Evolutionary conservation across 2,888 invertebrate genomes (phyloP).

Genomic region (Panopea generosa): DNA sequence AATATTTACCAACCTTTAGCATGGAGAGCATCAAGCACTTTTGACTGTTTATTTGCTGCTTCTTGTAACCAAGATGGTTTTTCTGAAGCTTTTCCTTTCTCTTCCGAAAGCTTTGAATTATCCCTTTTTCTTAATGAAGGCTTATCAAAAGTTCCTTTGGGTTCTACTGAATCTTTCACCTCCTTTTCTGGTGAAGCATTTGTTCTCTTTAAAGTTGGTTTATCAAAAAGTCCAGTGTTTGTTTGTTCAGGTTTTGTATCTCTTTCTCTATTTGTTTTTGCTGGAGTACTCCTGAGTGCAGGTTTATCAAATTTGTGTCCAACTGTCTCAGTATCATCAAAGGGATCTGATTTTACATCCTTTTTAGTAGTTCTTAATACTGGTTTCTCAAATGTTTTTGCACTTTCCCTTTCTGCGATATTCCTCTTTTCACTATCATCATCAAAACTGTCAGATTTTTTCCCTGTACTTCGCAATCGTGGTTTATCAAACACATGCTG

Average conservation of each 20-base stretch:
- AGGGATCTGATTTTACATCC: conserved; percentile 21
- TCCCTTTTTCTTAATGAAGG: conserved; percentile 57
- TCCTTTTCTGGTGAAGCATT: conserved; percentile 57
- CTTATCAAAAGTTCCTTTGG: conserved; percentile 65
- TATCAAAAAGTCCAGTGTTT: conserved; percentile 45
- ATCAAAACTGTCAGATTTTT: conserved; percentile 4
- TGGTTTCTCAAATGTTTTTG: conserved; percentile 58
- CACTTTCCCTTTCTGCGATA: conserved; percentile 24
- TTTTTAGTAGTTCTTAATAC: conserved; percentile 40
- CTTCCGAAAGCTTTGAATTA: conserved; percentile 12
- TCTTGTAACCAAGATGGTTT: conserved; percentile 59
- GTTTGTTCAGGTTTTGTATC: conserved; percentile 1
- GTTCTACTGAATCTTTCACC: conserved; percentile 29
- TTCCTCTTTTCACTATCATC: not conserved
- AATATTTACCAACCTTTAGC: conserved; percentile 69
- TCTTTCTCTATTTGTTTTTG: not conserved
- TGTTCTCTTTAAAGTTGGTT: conserved; percentile 50
- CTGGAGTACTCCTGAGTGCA: conserved; percentile 26
- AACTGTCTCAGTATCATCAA: conserved; percentile 6
- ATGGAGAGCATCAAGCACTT: conserved; percentile 56
- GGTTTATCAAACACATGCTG: conserved; percentile 60
- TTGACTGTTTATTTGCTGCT: conserved; percentile 62
- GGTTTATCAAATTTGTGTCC: conserved; percentile 57
- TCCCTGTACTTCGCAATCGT: conserved; percentile 31
- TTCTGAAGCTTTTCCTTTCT: conserved; percentile 20